phyloP scores from a whole-genome alignment of 1,140 invertebrate genomes.

The Lysiphlebus fabarum region DNA sequence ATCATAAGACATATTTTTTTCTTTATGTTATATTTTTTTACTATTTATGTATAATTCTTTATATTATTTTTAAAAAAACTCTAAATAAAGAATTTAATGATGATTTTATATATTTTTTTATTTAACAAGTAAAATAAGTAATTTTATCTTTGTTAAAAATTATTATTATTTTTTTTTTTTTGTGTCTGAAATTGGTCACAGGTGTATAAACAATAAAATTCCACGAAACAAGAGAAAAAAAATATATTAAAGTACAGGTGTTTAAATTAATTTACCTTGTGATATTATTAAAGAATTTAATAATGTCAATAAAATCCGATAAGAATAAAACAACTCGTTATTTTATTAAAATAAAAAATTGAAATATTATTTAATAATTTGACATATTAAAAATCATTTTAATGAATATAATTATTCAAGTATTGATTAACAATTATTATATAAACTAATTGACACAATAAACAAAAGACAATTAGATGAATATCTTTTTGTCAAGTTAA shows the following conservation, averaged over 20 bases:
- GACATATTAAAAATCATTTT: too few relatives aligned
- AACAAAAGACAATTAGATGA: conserved; percentile 2
- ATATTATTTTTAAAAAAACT: background rate
- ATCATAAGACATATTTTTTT: background rate
- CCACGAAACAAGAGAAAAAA: conserved; percentile 11
- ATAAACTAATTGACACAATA: too few relatives aligned
- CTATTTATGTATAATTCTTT: background rate
- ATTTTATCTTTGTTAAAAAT: background rate
- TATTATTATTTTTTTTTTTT: background rate
- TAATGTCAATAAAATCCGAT: too few relatives aligned
- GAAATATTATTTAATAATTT: too few relatives aligned
- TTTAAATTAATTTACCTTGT: too few relatives aligned
- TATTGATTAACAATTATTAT: too few relatives aligned
- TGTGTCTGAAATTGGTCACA: conserved; percentile 10
- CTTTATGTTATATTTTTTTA: conserved; percentile 1
- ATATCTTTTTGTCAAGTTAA: background rate
- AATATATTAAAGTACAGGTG: background rate
- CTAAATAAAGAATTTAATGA: background rate
- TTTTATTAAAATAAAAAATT: too few relatives aligned
- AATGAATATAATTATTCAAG: too few relatives aligned
- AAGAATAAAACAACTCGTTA: too few relatives aligned
- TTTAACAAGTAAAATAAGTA: background rate
- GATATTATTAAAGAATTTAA: too few relatives aligned
- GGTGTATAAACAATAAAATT: conserved; percentile 15
- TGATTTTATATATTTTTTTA: background rate